Base-by-base conservation (phyloP, 2,797 vertebrate species). In the Triplophysa bombifrons region DNA sequence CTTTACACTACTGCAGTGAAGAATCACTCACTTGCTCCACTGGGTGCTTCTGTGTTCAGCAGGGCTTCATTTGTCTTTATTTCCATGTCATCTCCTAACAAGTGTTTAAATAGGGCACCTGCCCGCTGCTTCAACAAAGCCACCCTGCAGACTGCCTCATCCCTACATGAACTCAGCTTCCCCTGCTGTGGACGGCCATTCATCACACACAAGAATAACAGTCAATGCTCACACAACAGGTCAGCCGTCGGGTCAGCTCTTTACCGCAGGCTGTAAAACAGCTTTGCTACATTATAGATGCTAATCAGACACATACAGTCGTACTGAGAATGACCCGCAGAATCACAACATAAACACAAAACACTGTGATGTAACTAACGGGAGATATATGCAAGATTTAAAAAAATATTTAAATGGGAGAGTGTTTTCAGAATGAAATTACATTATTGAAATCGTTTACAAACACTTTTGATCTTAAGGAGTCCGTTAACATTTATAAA, bases 21-120 rank as follows among this genome's bases (percentile, higher is more conserved):
- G 74, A 25, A 19, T 70, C 66, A 51, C 55, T 51, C 58, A 65
- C 16, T 65, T 19, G 61, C 74, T 82, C 70, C 10, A 11, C 53
- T 64, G 65, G 38, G 14, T 22, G 8, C 66, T 63, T 63, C 44
- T 65, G 68, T 82, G 72, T 72, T 66, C 22, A 85, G 78, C 61
- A 17, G 27, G 71, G 66, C 75, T 79, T 83, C 76, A 83, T 85
- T 61, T 74, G 81, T 88, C 84, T 89, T 90, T 88, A 90, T 89
- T 84, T 91, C 86, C 56, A 84, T 91, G 86, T 90, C 89, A 88
- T 80, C 74, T 81, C 81, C 66, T 86, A 89, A 89, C 88, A 83
- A 85, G 78, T 84, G 83, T 91, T 88, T 86, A 91, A 90, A 90
- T 73, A 87, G 75, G 78, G 82, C 87, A 91, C 89, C 91, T 91